phyloP scores from a whole-genome alignment of 2,113 vertebrate genomes.

The Gorsachius goisagi region DNA sequence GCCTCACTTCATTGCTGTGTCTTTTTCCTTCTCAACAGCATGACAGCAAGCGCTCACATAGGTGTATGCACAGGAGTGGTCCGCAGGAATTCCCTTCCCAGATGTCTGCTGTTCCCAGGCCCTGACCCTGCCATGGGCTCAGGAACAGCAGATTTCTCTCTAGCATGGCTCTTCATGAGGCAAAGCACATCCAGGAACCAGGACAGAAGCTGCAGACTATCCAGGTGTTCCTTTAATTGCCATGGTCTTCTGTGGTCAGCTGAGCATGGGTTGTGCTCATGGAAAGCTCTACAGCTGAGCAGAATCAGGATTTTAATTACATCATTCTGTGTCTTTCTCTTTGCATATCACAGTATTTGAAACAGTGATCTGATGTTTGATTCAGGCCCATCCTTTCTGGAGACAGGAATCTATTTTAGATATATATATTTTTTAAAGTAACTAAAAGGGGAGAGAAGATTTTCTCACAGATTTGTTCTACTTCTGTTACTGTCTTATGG shows the following conservation, averaged over 20 bases:
- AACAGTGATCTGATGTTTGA: not conserved
- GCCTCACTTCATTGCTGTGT: not conserved
- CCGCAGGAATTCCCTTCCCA: not conserved
- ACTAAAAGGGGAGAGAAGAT: not conserved
- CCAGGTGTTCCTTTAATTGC: not conserved
- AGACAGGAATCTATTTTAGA: not conserved
- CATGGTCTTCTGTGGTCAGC: not conserved
- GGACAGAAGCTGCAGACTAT: not conserved
- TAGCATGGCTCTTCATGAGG: not conserved
- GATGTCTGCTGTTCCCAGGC: not conserved
- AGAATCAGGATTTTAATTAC: not conserved
- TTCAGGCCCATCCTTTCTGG: not conserved
- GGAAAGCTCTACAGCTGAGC: not conserved
- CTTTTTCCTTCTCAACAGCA: not conserved
- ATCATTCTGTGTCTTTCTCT: not conserved
- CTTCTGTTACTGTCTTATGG: not conserved
- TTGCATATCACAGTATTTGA: not conserved
- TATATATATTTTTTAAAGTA: not conserved
- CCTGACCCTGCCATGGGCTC: not conserved
- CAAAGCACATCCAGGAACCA: not conserved
- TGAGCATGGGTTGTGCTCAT: not conserved
- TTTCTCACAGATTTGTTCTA: not conserved
- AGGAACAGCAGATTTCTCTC: not conserved
- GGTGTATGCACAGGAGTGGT: not conserved
- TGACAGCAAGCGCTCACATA: fast-evolving